phyloP scores from a whole-genome alignment of 2,113 vertebrate species.

The Deroptyus accipitrinus region DNA sequence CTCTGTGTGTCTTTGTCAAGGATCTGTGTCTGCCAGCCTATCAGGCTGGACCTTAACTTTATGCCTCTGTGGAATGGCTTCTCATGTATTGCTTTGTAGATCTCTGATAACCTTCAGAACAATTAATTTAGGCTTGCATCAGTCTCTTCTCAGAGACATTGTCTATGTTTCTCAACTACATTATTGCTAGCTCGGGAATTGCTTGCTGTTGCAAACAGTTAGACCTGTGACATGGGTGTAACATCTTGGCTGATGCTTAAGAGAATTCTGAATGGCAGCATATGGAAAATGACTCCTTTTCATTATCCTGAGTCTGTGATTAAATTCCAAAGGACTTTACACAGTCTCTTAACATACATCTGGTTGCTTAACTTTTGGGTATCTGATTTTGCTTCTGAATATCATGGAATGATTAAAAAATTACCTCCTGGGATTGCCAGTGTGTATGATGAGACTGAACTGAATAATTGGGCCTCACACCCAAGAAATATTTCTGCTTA shows the following conservation, averaged over 20 bases:
- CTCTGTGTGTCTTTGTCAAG: background rate
- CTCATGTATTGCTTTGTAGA: background rate
- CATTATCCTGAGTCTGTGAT: slow-evolving; percentile 30
- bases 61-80: background rate
- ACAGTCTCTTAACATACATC: slow-evolving; percentile 21
- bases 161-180: background rate
- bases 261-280: slow-evolving; percentile 1
- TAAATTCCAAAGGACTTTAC: slow-evolving; percentile 46
- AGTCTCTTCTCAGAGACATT: background rate
- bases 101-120: background rate
- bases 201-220: background rate
- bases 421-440: background rate
- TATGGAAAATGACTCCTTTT: slow-evolving; percentile 3
- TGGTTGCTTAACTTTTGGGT: slow-evolving; percentile 20
- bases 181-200: background rate
- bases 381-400: slow-evolving; percentile 4
- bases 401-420: slow-evolving; percentile 12
- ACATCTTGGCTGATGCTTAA: background rate
- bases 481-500: background rate
- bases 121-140: background rate
- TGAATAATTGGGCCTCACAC: background rate
- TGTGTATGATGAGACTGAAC: background rate
- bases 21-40: background rate
- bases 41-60: background rate
- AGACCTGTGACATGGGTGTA: background rate